Base-by-base conservation (phyloP, 2,113 vertebrate species). In the Mionectes macconnelli region DNA sequence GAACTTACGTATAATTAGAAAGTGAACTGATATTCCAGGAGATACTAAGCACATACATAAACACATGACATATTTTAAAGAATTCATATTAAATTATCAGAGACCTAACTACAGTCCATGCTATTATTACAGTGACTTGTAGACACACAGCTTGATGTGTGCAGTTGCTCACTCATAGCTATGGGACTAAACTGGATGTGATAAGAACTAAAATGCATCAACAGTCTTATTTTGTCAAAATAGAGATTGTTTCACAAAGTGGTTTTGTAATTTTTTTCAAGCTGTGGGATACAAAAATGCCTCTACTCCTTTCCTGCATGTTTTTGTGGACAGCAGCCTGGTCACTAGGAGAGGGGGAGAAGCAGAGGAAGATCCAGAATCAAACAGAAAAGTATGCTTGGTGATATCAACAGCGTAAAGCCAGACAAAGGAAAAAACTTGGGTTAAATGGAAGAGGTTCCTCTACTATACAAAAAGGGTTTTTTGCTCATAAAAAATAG, bases 1-100 rank as follows among this genome's bases (percentile, higher is more conserved):
- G 72, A 84, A 74, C 19, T 92, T 94, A 56, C 40, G 42, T 75
- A 37, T 85, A 92, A 89, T 96, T 94, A 87, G 55, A 52, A 79
- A 90, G 35, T 27, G 63, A 95, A 72, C 47, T 56, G 81, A 89
- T 96, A 93, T 50, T 87, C 47, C 50, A 87, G 84, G 47, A 89
- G 70, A 69, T 87, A 44, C 33, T 76, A 68, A 85, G 69, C 62
- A 85, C 64, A 78, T 90, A 90, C 52, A 64, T 74, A 68, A 62
- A 73, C 57, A 89, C 16, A 40, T 64, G 44, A 24, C n/a, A 59
- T 78, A 76, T 80, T 84, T 83, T 76, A 63, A 91, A 87, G 33
- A 75, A 91, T 63, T 64, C 3, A 8, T 79, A 63, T 59, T 63
- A 39, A 64, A 76, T 75, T 87, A 56, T 30, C 39, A 68, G 67